Base-by-base conservation (phyloP, 2,113 vertebrate genomes). In the Vombatus ursinus region DNA sequence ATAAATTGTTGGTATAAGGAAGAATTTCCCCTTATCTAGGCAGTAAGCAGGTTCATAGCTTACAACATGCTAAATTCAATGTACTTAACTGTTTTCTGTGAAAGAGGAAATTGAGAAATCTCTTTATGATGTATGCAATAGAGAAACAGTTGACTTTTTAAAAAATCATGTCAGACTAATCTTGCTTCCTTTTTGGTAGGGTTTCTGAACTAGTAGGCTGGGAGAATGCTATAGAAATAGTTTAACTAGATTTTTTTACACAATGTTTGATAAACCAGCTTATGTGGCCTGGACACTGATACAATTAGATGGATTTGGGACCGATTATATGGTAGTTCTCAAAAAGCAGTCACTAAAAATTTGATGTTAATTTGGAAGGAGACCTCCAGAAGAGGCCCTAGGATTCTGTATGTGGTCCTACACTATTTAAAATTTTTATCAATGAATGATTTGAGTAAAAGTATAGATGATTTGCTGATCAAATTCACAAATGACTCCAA, bases 1-100 rank as follows among this genome's bases (percentile, higher is more conserved):
- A 95, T 99, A 99, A 98, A 54, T 31, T 54, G 25, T 54, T 89
- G 51, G 8, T 52, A 31, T 94, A 44, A 37, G 50, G 12, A 52
- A 44, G 28, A 90, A 91, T 48, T 90, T 95, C 53, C 89, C 26
- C 50, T 54, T n/a, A 3, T 89, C 50, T 54, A 37, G 28, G 25
- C 3, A 90, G 2, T 95, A 89, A 54, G 89, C 31, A 37, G 52
- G 50, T 57, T 57, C 84, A 1, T 54, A 94, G 48, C 22, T 90
- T 90, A 26, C 37, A 91, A 23, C 92, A 52, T 44, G 10, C 68
- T 94, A 12, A 54, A 53, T 84, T 84, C 3, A 92, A 37, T 68
- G 48, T 7, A 49, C 8, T 90, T 92, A 50, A 47, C 52, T 95
- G 94, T 92, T 84, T 24, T 26, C n/a, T 91, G 4, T 47, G 7